Evolutionary conservation across 1,140 invertebrate species (phyloP).

Genomic region (Homalodisca vitripennis): DNA sequence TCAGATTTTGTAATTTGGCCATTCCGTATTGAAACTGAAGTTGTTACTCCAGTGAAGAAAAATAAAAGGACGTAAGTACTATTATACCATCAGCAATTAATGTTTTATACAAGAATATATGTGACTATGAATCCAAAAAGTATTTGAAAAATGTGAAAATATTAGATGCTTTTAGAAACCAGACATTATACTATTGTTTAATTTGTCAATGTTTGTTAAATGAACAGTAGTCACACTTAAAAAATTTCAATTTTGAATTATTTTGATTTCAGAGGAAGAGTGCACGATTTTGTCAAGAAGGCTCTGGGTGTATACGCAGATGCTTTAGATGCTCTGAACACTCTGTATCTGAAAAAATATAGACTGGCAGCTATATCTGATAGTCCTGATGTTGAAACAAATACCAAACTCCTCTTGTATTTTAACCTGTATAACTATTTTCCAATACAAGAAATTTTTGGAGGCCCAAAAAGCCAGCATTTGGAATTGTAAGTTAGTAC

Average conservation of each 20-base stretch:
- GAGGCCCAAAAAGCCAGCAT: background rate
- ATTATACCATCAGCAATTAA: too few species aligned
- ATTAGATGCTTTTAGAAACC: too few species aligned
- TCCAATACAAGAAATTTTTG: conserved; percentile 3
- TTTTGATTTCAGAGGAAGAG: background rate
- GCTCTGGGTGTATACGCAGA: conserved; percentile 5
- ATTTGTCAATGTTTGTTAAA: too few species aligned
- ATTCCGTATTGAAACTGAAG: background rate
- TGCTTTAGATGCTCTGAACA: background rate
- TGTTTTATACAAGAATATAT: too few species aligned
- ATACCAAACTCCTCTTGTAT: background rate
- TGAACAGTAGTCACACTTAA: too few species aligned
- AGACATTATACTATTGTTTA: too few species aligned
- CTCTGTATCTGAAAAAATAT: conserved; percentile 1
- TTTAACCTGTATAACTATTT: conserved; percentile 1
- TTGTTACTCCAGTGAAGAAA: background rate
- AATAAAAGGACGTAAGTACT: background rate
- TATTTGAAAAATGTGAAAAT: too few species aligned
- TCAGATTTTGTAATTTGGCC: conserved; percentile 6
- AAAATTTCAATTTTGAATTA: too few species aligned
- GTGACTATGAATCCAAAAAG: too few species aligned
- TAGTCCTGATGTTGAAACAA: conserved; percentile 10
- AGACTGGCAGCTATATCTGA: conserved; percentile 1
- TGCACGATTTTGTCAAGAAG: background rate
- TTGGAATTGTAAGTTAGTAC: conserved; percentile 13